Conservation (phyloP, 1,140 invertebrate genomes). For the Scylla paramamosain region DNA sequence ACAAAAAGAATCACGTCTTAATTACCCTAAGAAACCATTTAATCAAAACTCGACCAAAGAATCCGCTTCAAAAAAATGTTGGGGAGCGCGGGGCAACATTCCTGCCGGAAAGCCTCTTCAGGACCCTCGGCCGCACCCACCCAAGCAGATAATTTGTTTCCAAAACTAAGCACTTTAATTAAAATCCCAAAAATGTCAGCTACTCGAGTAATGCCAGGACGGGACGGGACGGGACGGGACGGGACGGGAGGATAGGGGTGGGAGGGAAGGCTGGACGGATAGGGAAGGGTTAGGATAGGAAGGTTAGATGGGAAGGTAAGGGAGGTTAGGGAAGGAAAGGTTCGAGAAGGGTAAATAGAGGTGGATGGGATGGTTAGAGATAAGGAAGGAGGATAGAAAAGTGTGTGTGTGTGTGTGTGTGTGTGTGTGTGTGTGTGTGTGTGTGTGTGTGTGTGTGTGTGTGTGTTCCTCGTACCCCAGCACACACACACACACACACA, state of each 20-base stretch:
- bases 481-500: too few species aligned
- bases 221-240: not conserved
- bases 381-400: not conserved
- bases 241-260: not conserved
- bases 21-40: constrained; percentile 73
- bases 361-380: not conserved
- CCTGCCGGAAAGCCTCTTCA: not conserved
- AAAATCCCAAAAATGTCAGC: constrained; percentile 78
- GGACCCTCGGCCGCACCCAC: constrained; percentile 62
- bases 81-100: constrained; percentile 38
- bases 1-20: constrained; percentile 63
- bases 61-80: constrained; percentile 64
- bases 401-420: not conserved
- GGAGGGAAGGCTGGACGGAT: not conserved
- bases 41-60: constrained; percentile 75
- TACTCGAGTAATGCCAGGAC: constrained; percentile 75
- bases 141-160: constrained; percentile 76
- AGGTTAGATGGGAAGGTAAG: too few species aligned
- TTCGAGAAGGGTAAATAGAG: too few species aligned
- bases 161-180: constrained; percentile 77
- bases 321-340: too few species aligned
- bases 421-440: constrained; percentile 2
- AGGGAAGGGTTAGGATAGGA: not conserved
- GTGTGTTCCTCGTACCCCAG: not conserved
- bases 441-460: constrained; percentile 20